Evolutionary conservation across 37 sponge, comb jelly and placozoan species (phyloP), one percentile per base, ranked within the genome.

Genomic region (Halichondria panicea): DNA sequence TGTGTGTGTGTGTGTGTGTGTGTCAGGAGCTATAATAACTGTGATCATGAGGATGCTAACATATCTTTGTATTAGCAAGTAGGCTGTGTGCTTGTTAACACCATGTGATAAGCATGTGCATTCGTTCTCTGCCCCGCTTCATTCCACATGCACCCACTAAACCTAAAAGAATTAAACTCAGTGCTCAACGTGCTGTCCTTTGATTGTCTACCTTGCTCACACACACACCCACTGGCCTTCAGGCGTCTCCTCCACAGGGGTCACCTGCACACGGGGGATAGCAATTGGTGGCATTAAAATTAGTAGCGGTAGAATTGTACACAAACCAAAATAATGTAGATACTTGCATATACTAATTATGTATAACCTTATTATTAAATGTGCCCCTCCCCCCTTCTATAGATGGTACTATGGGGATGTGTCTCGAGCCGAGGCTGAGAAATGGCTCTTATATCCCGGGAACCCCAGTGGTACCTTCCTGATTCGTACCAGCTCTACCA

Each of bases 391-490:
- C 50, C 38, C n/a, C 28, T 45, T 50, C 18, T 75, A 8, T 63
- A 94, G 94, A 31, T 94, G 94, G 94, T 94, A 72, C 65, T 94
- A 75, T 78, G 90, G 94, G 7, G 87, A 86, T 31, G 70, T 89
- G 22, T 63, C 76, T 1, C 35, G 90, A 21, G 80, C 84, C 28
- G 94, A 94, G 68, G 94, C 94, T 45, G 94, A 94, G 75, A 94
- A 95, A 64, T 87, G 88, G 86, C 80, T 95, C 7, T 87, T 92
- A 15, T 41, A 39, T 43, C 62, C 82, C 13, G 60, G 39, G 4
- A 91, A 88, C 40, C 24, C 44, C 19, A 79, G 63, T 38, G 96
- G 96, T 0, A 80, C 96, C 18, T 95, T 86, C 72, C 76, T 95
- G 13, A 43, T 95, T 24, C 78, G 96, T 43, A 67, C 60, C 18